Percentiles rank a stretch among this genome's conserved stretches.
These are phyloP conservation scores for Aspidiotus destructor DNA, from an alignment of 2,888 invertebrate genomes.

Conservation along the genomic window DNA sequence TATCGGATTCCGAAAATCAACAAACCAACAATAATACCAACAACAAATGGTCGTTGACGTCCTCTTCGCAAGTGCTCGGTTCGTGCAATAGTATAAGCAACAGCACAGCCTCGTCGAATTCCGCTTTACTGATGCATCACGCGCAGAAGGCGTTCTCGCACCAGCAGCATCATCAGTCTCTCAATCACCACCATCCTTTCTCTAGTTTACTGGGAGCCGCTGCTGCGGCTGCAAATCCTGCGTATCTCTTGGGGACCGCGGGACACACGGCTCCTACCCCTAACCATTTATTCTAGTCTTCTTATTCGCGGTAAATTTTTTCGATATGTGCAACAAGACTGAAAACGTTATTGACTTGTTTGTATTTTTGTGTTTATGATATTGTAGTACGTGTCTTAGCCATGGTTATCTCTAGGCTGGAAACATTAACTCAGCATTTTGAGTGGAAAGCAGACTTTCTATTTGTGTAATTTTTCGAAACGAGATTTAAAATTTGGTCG, in stretches of 20 bases:
- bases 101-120: conserved; percentile 39
- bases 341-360: background rate
- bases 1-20: conserved; percentile 27
- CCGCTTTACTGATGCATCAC: conserved; percentile 45
- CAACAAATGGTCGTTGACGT: conserved; percentile 43
- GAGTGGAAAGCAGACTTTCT: no score
- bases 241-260: conserved; percentile 39
- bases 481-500: no score
- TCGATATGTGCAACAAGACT: conserved; percentile 3
- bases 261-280: conserved; percentile 38
- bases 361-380: no score
- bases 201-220: conserved; percentile 35
- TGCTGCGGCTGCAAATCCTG: conserved; percentile 36
- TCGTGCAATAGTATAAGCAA: conserved; percentile 40
- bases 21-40: conserved; percentile 40
- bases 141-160: conserved; percentile 45
- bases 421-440: no score
- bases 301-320: background rate
- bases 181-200: conserved; percentile 37
- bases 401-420: no score
- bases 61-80: conserved; percentile 41
- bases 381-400: no score
- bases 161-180: conserved; percentile 39
- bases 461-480: no score
- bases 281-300: conserved; percentile 39